Base-by-base conservation (phyloP, 1,140 invertebrate species). In the Musca vetustissima region DNA sequence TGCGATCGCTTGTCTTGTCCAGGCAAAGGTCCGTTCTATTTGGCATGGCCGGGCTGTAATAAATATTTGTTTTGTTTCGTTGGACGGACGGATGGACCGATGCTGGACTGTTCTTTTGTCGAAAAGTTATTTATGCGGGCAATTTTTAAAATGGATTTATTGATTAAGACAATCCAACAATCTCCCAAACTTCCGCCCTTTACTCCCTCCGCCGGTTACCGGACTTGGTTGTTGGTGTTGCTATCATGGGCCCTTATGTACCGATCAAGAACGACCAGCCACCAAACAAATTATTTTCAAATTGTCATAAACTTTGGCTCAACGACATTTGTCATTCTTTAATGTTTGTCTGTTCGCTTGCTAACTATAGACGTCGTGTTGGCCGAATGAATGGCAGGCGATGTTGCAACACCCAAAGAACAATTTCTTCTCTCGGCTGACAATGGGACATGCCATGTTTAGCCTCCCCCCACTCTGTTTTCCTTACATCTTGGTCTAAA, bases 151-250 rank as follows among this genome's bases (percentile, higher is more conserved):
- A 68, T 49, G 57, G 67, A 50, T 68, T 68, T 64, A 68, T 68
- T 68, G 67, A 68, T 68, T 68, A 68, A 68, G 67, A 68, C 67
- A 68, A 68, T 68, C 47, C 43, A 68, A 64, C 57, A 61, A 59
- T 28, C 25, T 43, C 36, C 36, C 36, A 43, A 43, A 6, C 36
- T 13, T 43, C 6, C 36, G 36, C 36, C 36, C 36, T 43, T 43
- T 43, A 6, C 36, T 2, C 6, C 36, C 13, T 43, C 36, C 36
- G 11, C 13, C 36, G 36, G 6, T 43, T 43, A 11, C 11, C 11
- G 36, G 11, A 8, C 2, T 43, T 43, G 36, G 36, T 43, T 32
- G 28, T 32, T 32, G 36, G 1, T 13, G 36, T 43, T 43, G 36
- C 11, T 43, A 9, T 43, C 13, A 36, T 9, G 28, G 36, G n/a